Evolutionary conservation across 1,140 invertebrate genomes (phyloP).

Genomic region (Zophobas morio): DNA sequence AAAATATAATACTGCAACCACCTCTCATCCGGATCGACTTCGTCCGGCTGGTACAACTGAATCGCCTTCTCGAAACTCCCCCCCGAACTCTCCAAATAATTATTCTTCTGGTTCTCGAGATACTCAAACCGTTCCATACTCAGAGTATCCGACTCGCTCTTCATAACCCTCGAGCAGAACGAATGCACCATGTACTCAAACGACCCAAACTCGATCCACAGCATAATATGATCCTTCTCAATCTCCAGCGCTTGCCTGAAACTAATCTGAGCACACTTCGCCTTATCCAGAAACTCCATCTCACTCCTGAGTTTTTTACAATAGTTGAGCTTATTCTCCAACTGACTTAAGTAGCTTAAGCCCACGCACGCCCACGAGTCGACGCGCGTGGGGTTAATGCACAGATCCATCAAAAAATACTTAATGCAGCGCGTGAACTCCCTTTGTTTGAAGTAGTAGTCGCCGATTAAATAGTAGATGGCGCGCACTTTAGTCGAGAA

Average conservation of each 20-base stretch:
- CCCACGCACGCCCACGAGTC: slow-evolving; percentile 95
- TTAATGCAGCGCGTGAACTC: slow-evolving; percentile 80
- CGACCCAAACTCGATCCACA: slow-evolving; percentile 92
- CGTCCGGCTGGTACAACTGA: slow-evolving; percentile 70
- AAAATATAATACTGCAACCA: slow-evolving; percentile 96
- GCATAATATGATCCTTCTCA: slow-evolving; percentile 78
- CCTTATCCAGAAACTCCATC: slow-evolving; percentile 80
- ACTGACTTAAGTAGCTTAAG: slow-evolving; percentile 82
- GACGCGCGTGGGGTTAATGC: slow-evolving; percentile 82
- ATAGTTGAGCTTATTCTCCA: slow-evolving; percentile 88
- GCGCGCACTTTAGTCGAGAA: slow-evolving; percentile 68
- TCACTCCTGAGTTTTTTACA: slow-evolving; percentile 78
- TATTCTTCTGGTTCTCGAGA: slow-evolving; percentile 82
- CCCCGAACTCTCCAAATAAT: slow-evolving; percentile 82
- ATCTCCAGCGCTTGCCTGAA: slow-evolving; percentile 84
- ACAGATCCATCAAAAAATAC: slow-evolving; percentile 88
- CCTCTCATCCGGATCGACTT: slow-evolving; percentile 78
- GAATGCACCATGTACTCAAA: slow-evolving; percentile 91
- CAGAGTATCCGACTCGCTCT: slow-evolving; percentile 82
- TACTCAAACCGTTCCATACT: slow-evolving; percentile 83
- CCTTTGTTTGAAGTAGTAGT: slow-evolving; percentile 92
- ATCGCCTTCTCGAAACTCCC: slow-evolving; percentile 84
- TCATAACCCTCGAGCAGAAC: slow-evolving; percentile 87
- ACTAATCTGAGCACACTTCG: slow-evolving; percentile 81
- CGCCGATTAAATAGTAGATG: slow-evolving; percentile 91